Evolutionary conservation across 2,888 invertebrate species (phyloP).

Genomic region (Lasioglossum lativentre): DNA sequence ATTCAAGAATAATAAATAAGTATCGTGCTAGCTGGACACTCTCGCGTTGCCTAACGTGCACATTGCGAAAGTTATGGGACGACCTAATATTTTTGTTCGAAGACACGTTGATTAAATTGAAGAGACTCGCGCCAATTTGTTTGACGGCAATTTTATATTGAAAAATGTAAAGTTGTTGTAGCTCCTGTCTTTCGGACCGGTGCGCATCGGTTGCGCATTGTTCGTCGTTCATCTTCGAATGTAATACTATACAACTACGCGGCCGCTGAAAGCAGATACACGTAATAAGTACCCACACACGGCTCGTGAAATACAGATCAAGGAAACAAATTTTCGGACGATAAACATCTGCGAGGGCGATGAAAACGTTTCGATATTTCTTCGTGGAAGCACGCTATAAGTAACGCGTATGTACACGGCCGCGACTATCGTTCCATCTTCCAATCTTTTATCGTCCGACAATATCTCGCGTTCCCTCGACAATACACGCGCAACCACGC

Average conservation of each 20-base stretch:
- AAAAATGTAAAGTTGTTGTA: background rate
- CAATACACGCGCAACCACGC: constrained; percentile 12
- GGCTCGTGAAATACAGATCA: constrained; percentile 38
- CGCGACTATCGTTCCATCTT: constrained; percentile 38
- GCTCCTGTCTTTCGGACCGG: background rate
- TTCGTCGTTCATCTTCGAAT: constrained; percentile 13
- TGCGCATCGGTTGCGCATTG: constrained; percentile 2
- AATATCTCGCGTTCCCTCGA: constrained; percentile 29
- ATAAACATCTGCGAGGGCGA: constrained; percentile 50
- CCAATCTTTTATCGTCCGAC: constrained; percentile 23
- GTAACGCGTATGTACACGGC: constrained; percentile 31
- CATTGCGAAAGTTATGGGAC: background rate
- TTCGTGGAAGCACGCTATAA: constrained; percentile 11
- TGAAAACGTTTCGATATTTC: constrained; percentile 44
- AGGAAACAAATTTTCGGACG: constrained; percentile 26
- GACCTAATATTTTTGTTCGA: background rate
- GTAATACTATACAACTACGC: constrained; percentile 27
- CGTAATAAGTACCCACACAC: constrained; percentile 43
- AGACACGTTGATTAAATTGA: background rate
- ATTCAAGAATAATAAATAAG: too few relatives aligned
- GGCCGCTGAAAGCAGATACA: constrained; percentile 36
- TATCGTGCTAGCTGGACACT: too few relatives aligned
- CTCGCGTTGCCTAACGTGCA: background rate
- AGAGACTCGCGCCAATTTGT: background rate
- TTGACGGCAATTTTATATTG: background rate